A percentile compares a stretch with the other conserved stretches of the same genome.
Evolutionary conservation across 2,888 invertebrate species (phyloP).

Genomic region (Euproctis similis): DNA sequence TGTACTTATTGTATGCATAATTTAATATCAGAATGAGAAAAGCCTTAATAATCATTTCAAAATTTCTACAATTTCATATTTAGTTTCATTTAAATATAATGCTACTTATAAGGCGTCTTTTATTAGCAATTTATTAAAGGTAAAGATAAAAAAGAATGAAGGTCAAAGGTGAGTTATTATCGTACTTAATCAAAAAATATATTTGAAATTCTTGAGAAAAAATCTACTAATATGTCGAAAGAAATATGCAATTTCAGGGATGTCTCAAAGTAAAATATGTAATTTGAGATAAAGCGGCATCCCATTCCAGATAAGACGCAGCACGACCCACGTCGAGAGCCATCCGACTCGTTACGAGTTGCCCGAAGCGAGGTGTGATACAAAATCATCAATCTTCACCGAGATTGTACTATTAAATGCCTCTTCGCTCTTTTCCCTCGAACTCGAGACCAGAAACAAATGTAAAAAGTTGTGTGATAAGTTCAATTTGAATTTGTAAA

Average conservation of each 20-base stretch:
- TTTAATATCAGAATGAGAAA: too few species aligned
- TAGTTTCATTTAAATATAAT: too few species aligned
- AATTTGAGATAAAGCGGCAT: slow-evolving; percentile 74
- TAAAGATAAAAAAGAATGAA: too few species aligned
- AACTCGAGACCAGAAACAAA: slow-evolving; percentile 75
- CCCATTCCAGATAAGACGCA: slow-evolving; percentile 72
- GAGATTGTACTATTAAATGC: slow-evolving; percentile 76
- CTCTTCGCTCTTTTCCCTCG: slow-evolving; percentile 72
- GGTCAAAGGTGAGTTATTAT: too few species aligned
- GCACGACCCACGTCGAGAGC: slow-evolving; percentile 71
- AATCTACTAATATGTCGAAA: slow-evolving; percentile 41
- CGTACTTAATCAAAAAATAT: too few species aligned
- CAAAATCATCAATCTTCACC: slow-evolving; percentile 75
- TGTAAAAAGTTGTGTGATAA: slow-evolving; percentile 77
- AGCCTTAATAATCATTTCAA: too few species aligned
- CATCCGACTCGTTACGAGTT: slow-evolving; percentile 72
- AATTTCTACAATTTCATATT: too few species aligned
- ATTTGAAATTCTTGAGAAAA: too few species aligned
- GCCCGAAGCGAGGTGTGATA: slow-evolving; percentile 76
- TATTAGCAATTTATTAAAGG: too few species aligned
- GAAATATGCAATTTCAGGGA: slow-evolving; percentile 53
- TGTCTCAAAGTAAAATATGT: slow-evolving; percentile 73
- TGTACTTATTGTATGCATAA: too few species aligned
- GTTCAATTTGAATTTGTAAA: slow-evolving; percentile 77
- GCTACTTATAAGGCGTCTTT: too few species aligned